Base-by-base conservation (phyloP, 1,140 invertebrate genomes). In the Theocolax elegans region DNA sequence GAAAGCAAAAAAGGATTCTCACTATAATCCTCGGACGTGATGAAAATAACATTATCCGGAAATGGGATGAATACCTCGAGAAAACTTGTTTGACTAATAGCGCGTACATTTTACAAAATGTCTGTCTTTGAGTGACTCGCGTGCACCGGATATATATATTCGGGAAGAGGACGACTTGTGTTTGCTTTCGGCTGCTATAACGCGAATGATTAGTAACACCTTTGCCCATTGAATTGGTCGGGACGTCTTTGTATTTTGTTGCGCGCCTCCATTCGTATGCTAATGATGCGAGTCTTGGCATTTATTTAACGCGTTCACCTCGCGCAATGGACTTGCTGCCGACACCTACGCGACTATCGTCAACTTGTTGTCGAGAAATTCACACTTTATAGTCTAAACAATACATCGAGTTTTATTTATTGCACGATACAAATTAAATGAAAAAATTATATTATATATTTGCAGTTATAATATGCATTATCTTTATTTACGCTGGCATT, bases 141-240 rank as follows among this genome's bases (percentile, higher is more conserved):
- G 12, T 15, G 7, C 8, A 35, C 42, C 15, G 42, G 42, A 44
- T 44, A 44, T 15, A 35, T 10, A 44, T 44, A 49, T 21, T 21
- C 46, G 19, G 21, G 19, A 58, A 40, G 31, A 40, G 31, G 17
- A 8, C 13, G 9, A 21, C 48, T 3, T 13, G 53, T 58, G 54
- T 58, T 58, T 58, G 54, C 31, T 58, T 58, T 58, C 31, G 54
- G n/a, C 71, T 67, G 63, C 40, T 17, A 65, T 15, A 6, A 48
- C 19, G 38, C 72, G 44, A 79, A 72, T 77, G 79, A 81, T 81
- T 83, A 80, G 81, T 81, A 78, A 81, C 79, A 75, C 76, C 54
- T 75, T 74, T 35, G 8, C 3, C 75, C 77, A 76, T 78, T 76
- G 75, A 75, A 74, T 72, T 46, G 65, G 74, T 6, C 6, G 64